Base-by-base conservation (phyloP, 1,140 invertebrate species). In the Drosophila ohnishii region DNA sequence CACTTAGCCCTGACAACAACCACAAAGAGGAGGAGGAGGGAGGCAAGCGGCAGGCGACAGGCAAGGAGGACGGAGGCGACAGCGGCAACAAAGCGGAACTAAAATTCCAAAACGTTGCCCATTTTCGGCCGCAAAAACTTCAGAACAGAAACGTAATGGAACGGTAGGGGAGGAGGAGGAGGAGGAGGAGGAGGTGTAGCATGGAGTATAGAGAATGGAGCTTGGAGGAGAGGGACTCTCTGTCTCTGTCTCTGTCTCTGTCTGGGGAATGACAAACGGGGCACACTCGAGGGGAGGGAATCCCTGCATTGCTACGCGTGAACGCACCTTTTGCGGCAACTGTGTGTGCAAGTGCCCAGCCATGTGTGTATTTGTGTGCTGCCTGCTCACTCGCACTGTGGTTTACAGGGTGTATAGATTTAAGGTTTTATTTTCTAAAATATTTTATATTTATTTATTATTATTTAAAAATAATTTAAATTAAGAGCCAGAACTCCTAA, bases 21-120 rank as follows among this genome's bases (percentile, higher is more conserved):
- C 51, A 58, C 67, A 71, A 16, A 44, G 22, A 47, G 45, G 22
- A 51, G 62, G 39, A 64, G 47, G 25, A 28, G 25, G 25, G 0
- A 25, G 16, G 16, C 19, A 50, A 59, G 39, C 25, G 44, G 13
- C 42, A 35, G 22, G n/a, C 8, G 19, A 4, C 32, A 8, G 19
- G 35, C 8, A 5, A 1, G 7, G 5, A 19, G n/a, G 37, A 32
- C 9, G 13, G 13, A 7, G 19, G 30, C 32, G 28, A 5, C 14
- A 19, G n/a, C 32, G 74, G 82, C 83, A 82, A 86, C 83, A 86
- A 86, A 86, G 83, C 79, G 83, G 78, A 87, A 87, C 83, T 86
- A 87, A 86, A 86, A 86, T 86, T 86, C 83, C 83, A 87, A 86
- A 86, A 69, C 82, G 83, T 87, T 86, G 82, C 83, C 82, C 82